Percentiles rank a stretch among this genome's conserved stretches.
These are phyloP conservation scores for Speoplatyrhinus poulsoni DNA, from an alignment of 2,113 vertebrate genomes.

Conservation along the genomic window DNA sequence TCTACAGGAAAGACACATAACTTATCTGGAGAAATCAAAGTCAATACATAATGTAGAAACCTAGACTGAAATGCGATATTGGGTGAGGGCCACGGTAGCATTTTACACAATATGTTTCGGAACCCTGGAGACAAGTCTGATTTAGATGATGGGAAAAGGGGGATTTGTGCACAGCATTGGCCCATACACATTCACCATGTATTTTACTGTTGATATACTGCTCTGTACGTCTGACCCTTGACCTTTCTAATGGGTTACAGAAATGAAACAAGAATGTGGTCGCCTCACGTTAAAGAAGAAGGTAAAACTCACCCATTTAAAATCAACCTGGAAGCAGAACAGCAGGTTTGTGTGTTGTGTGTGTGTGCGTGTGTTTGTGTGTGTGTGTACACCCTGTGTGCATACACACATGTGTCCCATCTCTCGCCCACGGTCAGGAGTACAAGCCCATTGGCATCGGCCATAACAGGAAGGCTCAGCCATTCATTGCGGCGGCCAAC, in stretches of 20 bases:
- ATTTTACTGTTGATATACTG: too few species aligned
- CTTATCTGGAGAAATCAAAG: too few species aligned
- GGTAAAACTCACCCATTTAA: constrained; percentile 87
- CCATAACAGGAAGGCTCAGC: constrained; percentile 93
- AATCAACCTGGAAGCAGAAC: constrained; percentile 90
- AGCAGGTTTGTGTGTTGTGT: constrained; percentile 80
- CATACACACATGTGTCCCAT: neutral
- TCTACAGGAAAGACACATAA: too few species aligned
- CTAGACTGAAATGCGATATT: too few species aligned
- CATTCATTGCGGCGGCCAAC: constrained; percentile 94
- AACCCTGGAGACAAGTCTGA: too few species aligned
- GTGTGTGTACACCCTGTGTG: neutral
- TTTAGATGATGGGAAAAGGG: too few species aligned
- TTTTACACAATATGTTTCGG: too few species aligned
- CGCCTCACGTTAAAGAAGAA: constrained; percentile 84
- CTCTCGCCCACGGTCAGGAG: constrained; percentile 76
- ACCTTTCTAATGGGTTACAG: constrained; percentile 66
- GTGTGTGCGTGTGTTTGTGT: constrained; percentile 1
- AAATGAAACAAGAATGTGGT: constrained; percentile 88
- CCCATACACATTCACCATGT: neutral
- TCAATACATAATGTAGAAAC: too few species aligned
- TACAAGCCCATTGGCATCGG: constrained; percentile 88
- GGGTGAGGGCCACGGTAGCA: too few species aligned
- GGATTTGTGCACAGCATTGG: neutral
- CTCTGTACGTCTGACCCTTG: neutral